Evolutionary conservation across 2,888 invertebrate genomes (phyloP), one percentile per base, ranked within the genome.

Genomic region (Eilema griseolum): DNA sequence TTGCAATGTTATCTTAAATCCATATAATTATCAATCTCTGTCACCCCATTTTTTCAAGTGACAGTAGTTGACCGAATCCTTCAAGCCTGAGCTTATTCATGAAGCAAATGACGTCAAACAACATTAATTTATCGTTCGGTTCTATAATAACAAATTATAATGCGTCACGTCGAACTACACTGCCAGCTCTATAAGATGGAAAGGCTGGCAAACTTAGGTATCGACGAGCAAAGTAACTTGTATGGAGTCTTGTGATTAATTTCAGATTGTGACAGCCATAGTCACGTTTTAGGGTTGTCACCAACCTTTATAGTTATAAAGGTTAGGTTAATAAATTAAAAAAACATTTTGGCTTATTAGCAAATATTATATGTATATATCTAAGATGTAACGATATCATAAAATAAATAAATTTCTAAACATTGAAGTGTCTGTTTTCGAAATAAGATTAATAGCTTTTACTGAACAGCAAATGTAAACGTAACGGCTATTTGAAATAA

Each of bases 71-170:
- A 66, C 65, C 12, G 7, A 26, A 59, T 71, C 71, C 66, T 61
- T 57, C 63, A 78, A 69, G 14, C 7, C 72, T 46, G 66, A 76
- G 69, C 64, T 68, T 74, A 69, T 60, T 74, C 71, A 79, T 75
- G 68, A 61, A 28, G 28, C 23, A n/a, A 65, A 52, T n/a, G 56
- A 65, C 28, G 52, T 66, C 71, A 65, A 61, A 69, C 75, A 79
- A 82, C 75, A 82, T 82, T 82, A 82, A 82, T 82, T 77, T 80
- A 81, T 70, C 73, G 61, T 71, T 73, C 70, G 61, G 60, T 61
- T 66, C 79, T 70, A 73, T 76, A 74, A 80, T 81, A 79, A 82
- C 82, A 77, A 82, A 73, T 82, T 82, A 81, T 77, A 82, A 79
- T 79, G 66, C 70, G 81, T 81, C 81, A 77, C 70, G 75, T 79